Evolutionary conservation across 2,797 vertebrate species (phyloP).

Genomic region (Centropyge bicolor): DNA sequence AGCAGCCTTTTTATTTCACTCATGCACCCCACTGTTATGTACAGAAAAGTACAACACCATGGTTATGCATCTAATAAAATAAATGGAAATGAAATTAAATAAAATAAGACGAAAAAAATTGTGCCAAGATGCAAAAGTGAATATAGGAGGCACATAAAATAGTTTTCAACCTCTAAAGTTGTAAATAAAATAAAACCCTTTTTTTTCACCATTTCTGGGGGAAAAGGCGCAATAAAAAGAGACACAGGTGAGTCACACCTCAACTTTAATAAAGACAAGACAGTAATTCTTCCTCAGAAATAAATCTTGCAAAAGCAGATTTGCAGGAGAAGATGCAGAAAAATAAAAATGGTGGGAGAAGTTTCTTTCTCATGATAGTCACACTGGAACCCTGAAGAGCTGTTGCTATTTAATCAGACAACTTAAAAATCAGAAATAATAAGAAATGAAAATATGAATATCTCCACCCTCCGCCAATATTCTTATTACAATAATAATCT

Average conservation of each 20-base stretch:
- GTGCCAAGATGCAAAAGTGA: not conserved
- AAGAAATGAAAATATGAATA: too few species aligned
- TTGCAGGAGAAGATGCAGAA: not conserved
- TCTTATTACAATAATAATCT: not conserved
- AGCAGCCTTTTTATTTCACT: slow-evolving; percentile 54
- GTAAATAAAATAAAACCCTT: not conserved
- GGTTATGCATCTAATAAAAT: not conserved
- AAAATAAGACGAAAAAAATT: not conserved
- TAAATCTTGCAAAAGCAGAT: not conserved
- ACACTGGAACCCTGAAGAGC: not conserved
- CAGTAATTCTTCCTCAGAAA: not conserved
- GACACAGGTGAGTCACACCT: not conserved
- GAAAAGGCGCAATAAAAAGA: not conserved
- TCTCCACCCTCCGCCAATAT: not conserved
- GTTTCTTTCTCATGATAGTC: not conserved
- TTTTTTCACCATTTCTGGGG: too few species aligned
- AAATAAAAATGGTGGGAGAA: not conserved
- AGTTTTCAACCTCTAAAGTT: not conserved
- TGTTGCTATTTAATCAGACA: not conserved
- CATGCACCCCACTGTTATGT: not conserved
- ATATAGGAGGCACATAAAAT: not conserved
- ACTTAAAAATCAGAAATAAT: not conserved
- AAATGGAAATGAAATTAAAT: not conserved
- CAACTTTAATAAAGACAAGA: not conserved
- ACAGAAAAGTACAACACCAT: not conserved